Percentiles rank a stretch among this genome's conserved stretches.
Conservation (phyloP, 2,888 invertebrate genomes). For the Pollenia angustigena region DNA sequence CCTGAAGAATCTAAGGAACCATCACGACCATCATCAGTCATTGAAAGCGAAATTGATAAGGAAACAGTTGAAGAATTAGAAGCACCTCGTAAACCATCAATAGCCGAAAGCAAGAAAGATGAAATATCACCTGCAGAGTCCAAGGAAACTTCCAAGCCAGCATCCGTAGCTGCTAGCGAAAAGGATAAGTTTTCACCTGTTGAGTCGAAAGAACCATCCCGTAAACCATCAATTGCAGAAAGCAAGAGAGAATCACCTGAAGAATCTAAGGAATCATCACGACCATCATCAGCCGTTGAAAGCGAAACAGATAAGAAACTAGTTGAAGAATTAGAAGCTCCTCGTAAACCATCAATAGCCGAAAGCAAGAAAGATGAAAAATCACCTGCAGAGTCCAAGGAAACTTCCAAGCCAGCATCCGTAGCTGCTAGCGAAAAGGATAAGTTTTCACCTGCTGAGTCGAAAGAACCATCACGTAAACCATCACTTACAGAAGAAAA, state of each 20-base stretch:
- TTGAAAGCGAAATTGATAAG: constrained; percentile 70
- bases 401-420: constrained; percentile 61
- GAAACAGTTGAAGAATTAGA: constrained; percentile 50
- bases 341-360: constrained; percentile 69
- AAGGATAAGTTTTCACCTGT: constrained; percentile 50
- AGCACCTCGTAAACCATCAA: constrained; percentile 41
- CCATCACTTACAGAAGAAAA: constrained; percentile 54
- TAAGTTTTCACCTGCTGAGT: constrained; percentile 47
- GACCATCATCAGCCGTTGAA: constrained; percentile 59
- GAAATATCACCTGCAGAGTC: constrained; percentile 56
- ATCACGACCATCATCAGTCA: constrained; percentile 78
- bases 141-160: constrained; percentile 50
- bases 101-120: constrained; percentile 70
- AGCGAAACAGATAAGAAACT: constrained; percentile 64
- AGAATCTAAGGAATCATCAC: constrained; percentile 77
- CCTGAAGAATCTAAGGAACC: constrained; percentile 75
- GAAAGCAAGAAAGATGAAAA: constrained; percentile 61
- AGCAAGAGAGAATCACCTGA: constrained; percentile 19
- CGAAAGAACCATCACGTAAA: constrained; percentile 56
- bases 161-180: constrained; percentile 60
- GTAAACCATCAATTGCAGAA: constrained; percentile 18
- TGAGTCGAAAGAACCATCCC: constrained; percentile 53
- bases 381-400: constrained; percentile 60
- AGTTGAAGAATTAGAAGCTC: constrained; percentile 58
- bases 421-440: constrained; percentile 55